Percentiles rank a stretch among this genome's conserved stretches.
These are phyloP conservation scores for Sphenopsis melanotis DNA, from an alignment of 2,797 vertebrate species.

Conservation along the genomic window DNA sequence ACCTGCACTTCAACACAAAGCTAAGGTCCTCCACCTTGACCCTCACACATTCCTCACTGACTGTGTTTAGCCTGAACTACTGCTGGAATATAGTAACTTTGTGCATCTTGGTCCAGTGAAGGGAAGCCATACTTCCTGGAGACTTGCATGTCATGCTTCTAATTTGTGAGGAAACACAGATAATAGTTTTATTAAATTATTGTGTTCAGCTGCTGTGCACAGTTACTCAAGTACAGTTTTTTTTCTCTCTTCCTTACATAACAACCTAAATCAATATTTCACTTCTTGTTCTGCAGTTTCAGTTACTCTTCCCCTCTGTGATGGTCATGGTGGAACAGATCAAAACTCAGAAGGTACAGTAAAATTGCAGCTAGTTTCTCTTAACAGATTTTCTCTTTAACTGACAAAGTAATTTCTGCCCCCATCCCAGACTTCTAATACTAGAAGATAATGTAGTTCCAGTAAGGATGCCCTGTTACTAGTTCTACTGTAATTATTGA, in stretches of 20 bases:
- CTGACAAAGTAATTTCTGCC: background rate
- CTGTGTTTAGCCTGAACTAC: background rate
- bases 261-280: background rate
- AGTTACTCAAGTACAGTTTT: background rate
- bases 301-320: constrained; percentile 95
- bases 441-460: background rate
- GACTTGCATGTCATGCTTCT: background rate
- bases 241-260: background rate
- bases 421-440: background rate
- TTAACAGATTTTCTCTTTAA: background rate
- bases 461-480: background rate
- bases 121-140: background rate
- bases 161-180: background rate
- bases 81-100: background rate
- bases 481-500: background rate
- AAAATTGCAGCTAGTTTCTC: background rate
- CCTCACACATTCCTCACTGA: background rate
- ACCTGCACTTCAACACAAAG: background rate
- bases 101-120: background rate
- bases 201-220: background rate
- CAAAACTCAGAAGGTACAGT: constrained; percentile 91
- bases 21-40: background rate
- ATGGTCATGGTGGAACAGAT: constrained; percentile 97
- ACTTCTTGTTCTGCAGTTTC: constrained; percentile 81
- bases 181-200: background rate